Conservation (phyloP, 1,140 invertebrate species). For the Cherax destructor region DNA sequence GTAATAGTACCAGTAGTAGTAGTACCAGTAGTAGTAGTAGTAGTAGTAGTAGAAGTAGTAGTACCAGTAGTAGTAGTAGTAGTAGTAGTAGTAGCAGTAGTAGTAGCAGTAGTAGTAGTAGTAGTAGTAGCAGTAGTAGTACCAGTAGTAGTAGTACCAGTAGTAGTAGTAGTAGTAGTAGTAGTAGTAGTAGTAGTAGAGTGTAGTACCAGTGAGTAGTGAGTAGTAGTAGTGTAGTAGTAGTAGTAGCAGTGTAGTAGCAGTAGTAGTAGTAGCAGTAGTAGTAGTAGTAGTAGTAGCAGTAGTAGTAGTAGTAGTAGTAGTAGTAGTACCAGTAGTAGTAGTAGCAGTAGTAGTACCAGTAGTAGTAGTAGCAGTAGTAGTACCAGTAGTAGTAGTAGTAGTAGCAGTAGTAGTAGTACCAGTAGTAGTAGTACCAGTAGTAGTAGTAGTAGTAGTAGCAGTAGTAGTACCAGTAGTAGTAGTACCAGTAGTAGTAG, state of each 20-base stretch:
- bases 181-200: neutral
- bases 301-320: slow-evolving; percentile 24
- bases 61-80: neutral
- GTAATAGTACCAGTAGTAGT: slow-evolving; percentile 5
- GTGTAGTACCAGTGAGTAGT: neutral
- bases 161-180: neutral
- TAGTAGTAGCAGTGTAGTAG: no score
- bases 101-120: neutral
- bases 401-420: slow-evolving; percentile 23
- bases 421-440: neutral
- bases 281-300: slow-evolving; percentile 18
- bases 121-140: neutral
- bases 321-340: slow-evolving; percentile 20
- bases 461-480: slow-evolving; percentile 29
- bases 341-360: slow-evolving; percentile 19
- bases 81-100: neutral
- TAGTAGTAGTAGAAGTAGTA: slow-evolving; percentile 20
- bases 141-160: neutral
- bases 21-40: slow-evolving; percentile 13
- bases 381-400: slow-evolving; percentile 20
- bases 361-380: slow-evolving; percentile 21
- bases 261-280: neutral
- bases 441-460: slow-evolving; percentile 34
- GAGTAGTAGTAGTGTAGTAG: no score
- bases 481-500: slow-evolving; percentile 32